Evolutionary conservation across 2,888 invertebrate genomes (phyloP).

Genomic region (Phragmatobia fuliginosa): DNA sequence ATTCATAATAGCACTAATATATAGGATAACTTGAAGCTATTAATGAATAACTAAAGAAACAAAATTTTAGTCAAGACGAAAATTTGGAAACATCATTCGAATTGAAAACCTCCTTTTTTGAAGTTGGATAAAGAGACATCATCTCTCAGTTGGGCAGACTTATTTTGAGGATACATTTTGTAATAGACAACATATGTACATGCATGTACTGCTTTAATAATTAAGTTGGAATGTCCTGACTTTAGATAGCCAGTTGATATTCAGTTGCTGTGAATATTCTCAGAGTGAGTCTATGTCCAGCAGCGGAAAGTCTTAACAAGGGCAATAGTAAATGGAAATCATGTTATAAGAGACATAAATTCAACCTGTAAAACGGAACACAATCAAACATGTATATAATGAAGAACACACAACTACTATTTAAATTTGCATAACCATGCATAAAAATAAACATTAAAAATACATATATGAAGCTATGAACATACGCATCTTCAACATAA

Average conservation of each 20-base stretch:
- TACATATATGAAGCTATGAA: conserved; percentile 74
- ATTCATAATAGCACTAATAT: background rate
- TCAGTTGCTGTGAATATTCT: background rate
- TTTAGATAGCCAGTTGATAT: background rate
- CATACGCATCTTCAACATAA: conserved; percentile 68
- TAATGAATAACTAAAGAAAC: background rate
- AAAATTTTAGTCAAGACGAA: background rate
- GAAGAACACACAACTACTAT: conserved; percentile 22
- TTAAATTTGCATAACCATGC: conserved; percentile 41
- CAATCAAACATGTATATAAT: background rate
- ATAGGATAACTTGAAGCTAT: background rate
- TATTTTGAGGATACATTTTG: too few relatives aligned
- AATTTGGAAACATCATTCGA: background rate
- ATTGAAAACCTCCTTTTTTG: too few relatives aligned
- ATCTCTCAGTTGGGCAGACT: too few relatives aligned
- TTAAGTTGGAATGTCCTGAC: background rate
- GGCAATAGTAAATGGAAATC: background rate
- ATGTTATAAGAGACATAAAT: background rate
- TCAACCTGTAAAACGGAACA: background rate
- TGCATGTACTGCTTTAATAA: background rate
- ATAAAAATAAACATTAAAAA: conserved; percentile 27
- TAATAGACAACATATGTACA: too few relatives aligned
- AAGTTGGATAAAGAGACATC: too few relatives aligned
- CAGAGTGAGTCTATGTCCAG: too few relatives aligned
- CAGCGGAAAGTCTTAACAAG: background rate